These are phyloP conservation scores for Peromyscus leucopus DNA, from an alignment of 2,113 vertebrate genomes.

Conservation along the genomic window DNA sequence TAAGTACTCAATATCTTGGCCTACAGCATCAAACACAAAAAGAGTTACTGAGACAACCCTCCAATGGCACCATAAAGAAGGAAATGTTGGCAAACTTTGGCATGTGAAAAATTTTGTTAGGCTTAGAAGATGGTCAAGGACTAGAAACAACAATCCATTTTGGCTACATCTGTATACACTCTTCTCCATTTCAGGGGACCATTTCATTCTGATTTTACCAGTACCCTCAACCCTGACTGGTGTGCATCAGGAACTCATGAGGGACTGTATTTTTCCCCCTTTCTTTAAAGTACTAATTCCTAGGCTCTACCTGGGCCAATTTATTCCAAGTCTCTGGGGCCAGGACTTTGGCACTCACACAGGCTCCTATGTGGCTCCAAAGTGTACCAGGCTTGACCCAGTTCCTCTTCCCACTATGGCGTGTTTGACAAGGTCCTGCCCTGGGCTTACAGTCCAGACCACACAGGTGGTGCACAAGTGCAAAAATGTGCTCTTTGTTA, in stretches of 20 bases:
- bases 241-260: background rate
- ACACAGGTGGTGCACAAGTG: background rate
- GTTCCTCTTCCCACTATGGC: too few species aligned
- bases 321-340: background rate
- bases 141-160: background rate
- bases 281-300: background rate
- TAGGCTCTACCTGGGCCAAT: background rate
- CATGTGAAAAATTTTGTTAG: background rate
- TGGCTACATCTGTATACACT: background rate
- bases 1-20: background rate
- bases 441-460: background rate
- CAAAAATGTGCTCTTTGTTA: background rate
- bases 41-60: background rate
- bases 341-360: rapidly evolving
- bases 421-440: background rate
- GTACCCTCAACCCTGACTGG: background rate
- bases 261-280: background rate
- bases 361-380: too few species aligned
- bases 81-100: background rate
- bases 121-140: background rate
- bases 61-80: background rate
- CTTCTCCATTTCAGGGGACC: background rate
- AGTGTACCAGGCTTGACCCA: background rate
- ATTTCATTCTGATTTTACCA: background rate
- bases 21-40: background rate